phyloP scores from a whole-genome alignment of 2,113 vertebrate genomes.

The Eulemur rufifrons region DNA sequence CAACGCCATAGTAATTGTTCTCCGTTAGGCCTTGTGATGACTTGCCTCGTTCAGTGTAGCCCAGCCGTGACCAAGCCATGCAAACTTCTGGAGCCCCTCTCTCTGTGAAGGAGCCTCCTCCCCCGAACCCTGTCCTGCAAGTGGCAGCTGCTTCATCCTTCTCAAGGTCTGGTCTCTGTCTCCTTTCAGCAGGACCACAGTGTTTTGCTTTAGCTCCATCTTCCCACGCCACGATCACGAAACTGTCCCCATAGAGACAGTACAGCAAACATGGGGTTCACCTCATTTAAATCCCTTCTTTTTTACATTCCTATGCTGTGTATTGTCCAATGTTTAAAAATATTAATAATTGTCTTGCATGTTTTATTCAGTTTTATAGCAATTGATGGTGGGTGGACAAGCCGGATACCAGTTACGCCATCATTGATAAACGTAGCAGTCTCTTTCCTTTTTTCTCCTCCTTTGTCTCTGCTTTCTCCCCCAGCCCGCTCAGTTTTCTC shows the following conservation, averaged over 20 bases:
- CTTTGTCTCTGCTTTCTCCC: background rate
- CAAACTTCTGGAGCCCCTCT: background rate
- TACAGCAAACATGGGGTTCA: background rate
- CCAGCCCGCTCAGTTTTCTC: background rate
- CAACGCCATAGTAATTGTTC: background rate
- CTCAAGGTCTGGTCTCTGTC: background rate
- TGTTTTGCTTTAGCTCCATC: background rate
- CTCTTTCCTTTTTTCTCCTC: background rate
- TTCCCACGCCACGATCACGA: background rate
- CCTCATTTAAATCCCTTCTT: background rate
- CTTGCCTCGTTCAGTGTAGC: background rate
- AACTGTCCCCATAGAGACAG: background rate
- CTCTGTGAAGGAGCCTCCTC: background rate
- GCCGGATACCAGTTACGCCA: background rate
- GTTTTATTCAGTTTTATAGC: background rate
- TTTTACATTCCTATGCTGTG: background rate
- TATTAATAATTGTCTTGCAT: background rate
- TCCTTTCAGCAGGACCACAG: background rate
- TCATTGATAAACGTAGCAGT: background rate
- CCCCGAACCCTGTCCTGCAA: background rate
- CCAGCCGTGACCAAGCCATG: background rate
- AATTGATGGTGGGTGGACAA: background rate
- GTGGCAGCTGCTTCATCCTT: background rate
- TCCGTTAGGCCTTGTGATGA: background rate
- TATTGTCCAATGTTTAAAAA: background rate